These are phyloP conservation scores for Pristionchus entomophagus DNA, from an alignment of 2,888 invertebrate species.

Conservation along the genomic window DNA sequence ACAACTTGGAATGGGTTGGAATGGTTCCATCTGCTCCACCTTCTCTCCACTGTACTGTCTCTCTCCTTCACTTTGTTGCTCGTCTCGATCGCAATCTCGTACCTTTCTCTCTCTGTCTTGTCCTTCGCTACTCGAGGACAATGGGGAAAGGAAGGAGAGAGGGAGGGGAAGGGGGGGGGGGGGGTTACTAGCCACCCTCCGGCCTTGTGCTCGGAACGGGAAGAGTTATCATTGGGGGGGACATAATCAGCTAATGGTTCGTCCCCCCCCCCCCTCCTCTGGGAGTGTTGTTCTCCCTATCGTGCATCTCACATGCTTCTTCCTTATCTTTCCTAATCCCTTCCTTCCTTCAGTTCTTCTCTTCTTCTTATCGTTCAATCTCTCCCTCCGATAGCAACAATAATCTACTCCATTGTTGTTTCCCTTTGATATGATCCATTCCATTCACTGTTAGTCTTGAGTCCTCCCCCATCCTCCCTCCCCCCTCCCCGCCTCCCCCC, in stretches of 20 bases:
- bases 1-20: background rate
- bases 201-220: background rate
- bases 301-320: constrained; percentile 48
- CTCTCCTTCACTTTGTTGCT: background rate
- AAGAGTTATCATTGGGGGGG: background rate
- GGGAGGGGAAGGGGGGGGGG: background rate
- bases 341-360: too few species aligned
- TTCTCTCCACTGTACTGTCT: background rate
- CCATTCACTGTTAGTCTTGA: background rate
- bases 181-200: background rate
- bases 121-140: constrained; percentile 35
- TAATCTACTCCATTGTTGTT: constrained; percentile 3
- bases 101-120: constrained; percentile 12
- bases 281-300: background rate
- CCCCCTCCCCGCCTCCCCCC: too few species aligned
- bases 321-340: constrained; percentile 45
- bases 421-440: background rate
- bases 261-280: background rate
- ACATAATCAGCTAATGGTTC: background rate
- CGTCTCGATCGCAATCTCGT: constrained; percentile 27
- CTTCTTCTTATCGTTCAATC: constrained; percentile 2
- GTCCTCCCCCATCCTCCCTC: background rate
- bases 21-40: background rate
- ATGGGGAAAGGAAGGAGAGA: background rate
- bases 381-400: background rate